Base-by-base conservation (phyloP, 2,888 invertebrate genomes). In the Plemyria rubiginata region DNA sequence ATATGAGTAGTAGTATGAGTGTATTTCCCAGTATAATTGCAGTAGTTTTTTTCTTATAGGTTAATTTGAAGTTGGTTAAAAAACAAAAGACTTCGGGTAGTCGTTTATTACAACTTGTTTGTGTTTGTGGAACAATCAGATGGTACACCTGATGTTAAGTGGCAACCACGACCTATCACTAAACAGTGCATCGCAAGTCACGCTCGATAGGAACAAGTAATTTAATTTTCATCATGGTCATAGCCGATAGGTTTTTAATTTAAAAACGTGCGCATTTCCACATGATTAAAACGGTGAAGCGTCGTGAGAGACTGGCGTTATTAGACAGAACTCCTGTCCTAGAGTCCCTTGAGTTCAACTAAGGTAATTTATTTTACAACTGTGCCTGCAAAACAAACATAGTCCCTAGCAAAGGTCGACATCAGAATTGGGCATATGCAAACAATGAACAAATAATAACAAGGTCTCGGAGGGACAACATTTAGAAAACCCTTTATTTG, bases 401-500 rank as follows among this genome's bases (percentile, higher is more conserved):
- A 43, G 54, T 68, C 71, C 62, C 67, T 62, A 65, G 75, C 77
- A 61, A 65, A 75, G 79, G 77, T 79, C 75, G 72, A 70, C 85
- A 86, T 82, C 83, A 80, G 85, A 88, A 87, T 87, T 88, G 86
- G 83, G 77, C 79, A 76, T 68, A 75, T 60, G 75, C 80, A 87
- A 87, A 85, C 81, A 86, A 79, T 83, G 80, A 84, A 84, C 85
- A 87, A 84, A 82, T 85, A 81, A 85, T 88, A 88, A 88, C 86
- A 81, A 85, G 81, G 77, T 78, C 85, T 82, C 82, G 61, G 68
- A 78, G 84, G 87, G 82, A 74, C 76, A 71, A 60, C 72, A 74
- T 85, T 83, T 81, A 74, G 74, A 75, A 80, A 76, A 78, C 78
- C 73, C 75, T 76, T 73, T 79, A 73, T 78, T 78, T 76, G 76